A percentile compares a stretch with the other conserved stretches of the same genome.
These are phyloP conservation scores for Nephrotoma guestfalica DNA, from an alignment of 2,888 invertebrate species.

Conservation along the genomic window DNA sequence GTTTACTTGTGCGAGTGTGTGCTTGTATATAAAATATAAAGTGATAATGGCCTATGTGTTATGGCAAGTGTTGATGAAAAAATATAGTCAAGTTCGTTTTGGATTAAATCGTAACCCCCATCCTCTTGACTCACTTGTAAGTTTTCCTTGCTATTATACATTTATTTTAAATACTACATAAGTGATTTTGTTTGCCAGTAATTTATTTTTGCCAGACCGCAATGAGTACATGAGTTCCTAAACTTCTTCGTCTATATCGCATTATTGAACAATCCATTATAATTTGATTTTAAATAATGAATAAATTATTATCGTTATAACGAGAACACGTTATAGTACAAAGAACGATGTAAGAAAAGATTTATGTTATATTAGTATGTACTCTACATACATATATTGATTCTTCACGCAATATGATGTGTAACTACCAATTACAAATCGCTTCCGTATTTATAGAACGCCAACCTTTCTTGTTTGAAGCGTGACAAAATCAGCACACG, in stretches of 20 bases:
- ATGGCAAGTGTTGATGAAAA: conserved; percentile 4
- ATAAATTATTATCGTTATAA: neutral
- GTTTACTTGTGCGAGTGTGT: neutral
- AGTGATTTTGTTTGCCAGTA: neutral
- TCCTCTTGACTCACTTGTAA: conserved; percentile 1
- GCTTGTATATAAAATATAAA: neutral
- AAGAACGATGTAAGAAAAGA: neutral
- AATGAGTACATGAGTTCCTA: neutral
- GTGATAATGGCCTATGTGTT: conserved; percentile 2
- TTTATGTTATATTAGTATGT: neutral
- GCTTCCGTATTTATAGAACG: neutral
- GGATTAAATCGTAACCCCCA: conserved; percentile 4
- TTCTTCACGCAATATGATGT: neutral
- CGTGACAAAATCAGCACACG: neutral
- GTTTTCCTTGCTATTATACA: neutral
- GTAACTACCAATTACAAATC: neutral
- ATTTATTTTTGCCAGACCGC: neutral
- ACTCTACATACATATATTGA: neutral
- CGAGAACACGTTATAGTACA: neutral
- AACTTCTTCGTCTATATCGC: neutral
- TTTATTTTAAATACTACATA: neutral
- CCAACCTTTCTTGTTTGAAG: neutral
- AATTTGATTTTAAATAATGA: neutral
- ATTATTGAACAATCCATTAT: neutral
- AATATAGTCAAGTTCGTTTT: conserved; percentile 4